Evolutionary conservation across 2,888 invertebrate species (phyloP).

Genomic region (Lithodes maja): DNA sequence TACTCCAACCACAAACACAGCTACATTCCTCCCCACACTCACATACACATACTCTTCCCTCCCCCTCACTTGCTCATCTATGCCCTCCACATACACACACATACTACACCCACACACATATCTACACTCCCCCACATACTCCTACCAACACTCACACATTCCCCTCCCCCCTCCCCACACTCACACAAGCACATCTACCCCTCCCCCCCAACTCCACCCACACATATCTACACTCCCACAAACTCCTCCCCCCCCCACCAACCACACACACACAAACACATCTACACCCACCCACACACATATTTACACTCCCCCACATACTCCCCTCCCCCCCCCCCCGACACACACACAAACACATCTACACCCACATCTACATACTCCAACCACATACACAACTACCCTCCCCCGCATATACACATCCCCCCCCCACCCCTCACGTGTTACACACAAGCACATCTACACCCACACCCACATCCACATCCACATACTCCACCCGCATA

Average conservation of each 20-base stretch:
- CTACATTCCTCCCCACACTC: background rate
- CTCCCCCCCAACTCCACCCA: background rate
- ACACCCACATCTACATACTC: background rate
- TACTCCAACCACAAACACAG: background rate
- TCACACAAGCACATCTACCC: background rate
- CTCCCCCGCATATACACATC: background rate
- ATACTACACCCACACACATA: background rate
- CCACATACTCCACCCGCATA: background rate
- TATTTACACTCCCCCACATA: background rate
- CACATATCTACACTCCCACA: background rate
- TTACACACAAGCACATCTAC: constrained; percentile 10
- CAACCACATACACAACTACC: background rate
- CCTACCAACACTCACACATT: background rate
- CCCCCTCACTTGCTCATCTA: no score
- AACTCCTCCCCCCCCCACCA: no score
- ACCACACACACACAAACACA: background rate
- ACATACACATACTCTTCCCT: background rate
- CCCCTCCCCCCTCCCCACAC: background rate
- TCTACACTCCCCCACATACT: background rate
- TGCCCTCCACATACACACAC: background rate
- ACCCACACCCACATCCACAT: background rate
- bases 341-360: background rate
- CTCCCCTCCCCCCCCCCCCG: no score
- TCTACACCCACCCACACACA: background rate
- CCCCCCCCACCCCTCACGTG: background rate